Conservation (phyloP, 1,140 invertebrate species). For the Rhynchophorus ferrugineus region DNA sequence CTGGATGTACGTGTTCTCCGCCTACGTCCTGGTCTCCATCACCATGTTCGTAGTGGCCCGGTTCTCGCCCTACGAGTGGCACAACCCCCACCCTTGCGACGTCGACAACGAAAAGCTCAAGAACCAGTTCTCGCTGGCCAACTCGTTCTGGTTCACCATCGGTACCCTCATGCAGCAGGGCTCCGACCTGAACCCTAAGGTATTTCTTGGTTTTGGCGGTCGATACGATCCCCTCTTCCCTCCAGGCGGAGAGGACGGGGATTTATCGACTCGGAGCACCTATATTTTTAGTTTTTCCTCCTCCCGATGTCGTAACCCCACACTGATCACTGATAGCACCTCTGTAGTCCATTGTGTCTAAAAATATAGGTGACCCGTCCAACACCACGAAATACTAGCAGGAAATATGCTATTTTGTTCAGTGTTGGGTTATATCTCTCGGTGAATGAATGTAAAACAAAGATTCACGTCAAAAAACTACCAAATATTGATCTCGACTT, state of each 20-base stretch:
- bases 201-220: conserved; percentile 44
- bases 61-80: conserved; percentile 76
- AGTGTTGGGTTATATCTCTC: conserved; percentile 8
- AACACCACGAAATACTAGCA: not conserved
- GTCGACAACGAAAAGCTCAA: conserved; percentile 50
- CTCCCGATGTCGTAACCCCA: not conserved
- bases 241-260: too few species aligned
- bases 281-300: conserved; percentile 9
- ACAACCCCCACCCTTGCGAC: conserved; percentile 66
- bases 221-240: too few species aligned
- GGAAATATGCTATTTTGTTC: not conserved
- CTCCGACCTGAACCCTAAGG: conserved; percentile 65
- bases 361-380: not conserved
- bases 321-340: not conserved
- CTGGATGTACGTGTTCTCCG: conserved; percentile 71
- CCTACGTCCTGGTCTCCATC: conserved; percentile 69
- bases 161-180: conserved; percentile 81
- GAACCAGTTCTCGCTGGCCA: conserved; percentile 62
- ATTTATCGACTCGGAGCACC: too few species aligned
- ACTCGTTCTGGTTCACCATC: conserved; percentile 75
- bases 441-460: not conserved
- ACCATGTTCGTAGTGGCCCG: conserved; percentile 77
- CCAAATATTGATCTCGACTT: too few species aligned
- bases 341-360: not conserved
- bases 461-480: not conserved